Conservation (phyloP, 2,113 vertebrate genomes). For the Crotalus helleri region DNA sequence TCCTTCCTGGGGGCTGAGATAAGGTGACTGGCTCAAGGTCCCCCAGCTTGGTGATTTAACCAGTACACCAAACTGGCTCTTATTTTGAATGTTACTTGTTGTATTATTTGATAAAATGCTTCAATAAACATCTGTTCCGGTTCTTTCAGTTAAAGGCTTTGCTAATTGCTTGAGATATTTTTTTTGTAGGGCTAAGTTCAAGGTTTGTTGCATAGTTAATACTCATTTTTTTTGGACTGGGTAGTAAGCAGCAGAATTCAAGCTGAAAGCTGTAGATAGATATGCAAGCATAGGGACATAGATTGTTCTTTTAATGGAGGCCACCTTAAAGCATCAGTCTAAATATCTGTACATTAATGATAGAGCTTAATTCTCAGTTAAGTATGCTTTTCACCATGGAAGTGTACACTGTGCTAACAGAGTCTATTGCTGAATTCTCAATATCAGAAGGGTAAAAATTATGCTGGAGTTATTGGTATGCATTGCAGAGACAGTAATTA, state of each 20-base stretch:
- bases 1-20: neutral
- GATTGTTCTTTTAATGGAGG: neutral
- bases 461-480: neutral
- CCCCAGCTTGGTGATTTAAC: neutral
- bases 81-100: neutral
- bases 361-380: neutral
- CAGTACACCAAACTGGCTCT: neutral
- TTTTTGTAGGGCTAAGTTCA: neutral
- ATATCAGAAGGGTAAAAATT: neutral
- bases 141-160: neutral
- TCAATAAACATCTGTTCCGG: neutral
- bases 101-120: neutral
- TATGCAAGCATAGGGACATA: neutral
- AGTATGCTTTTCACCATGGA: neutral
- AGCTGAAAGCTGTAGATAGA: neutral
- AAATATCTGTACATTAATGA: neutral
- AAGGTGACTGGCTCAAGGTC: neutral
- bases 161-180: neutral
- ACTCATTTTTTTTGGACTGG: neutral
- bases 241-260: neutral
- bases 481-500: neutral
- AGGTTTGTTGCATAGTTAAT: neutral
- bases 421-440: neutral
- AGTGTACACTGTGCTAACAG: neutral
- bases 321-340: neutral